phyloP scores from a whole-genome alignment of 2,888 invertebrate species.

The Volucella zonaria region DNA sequence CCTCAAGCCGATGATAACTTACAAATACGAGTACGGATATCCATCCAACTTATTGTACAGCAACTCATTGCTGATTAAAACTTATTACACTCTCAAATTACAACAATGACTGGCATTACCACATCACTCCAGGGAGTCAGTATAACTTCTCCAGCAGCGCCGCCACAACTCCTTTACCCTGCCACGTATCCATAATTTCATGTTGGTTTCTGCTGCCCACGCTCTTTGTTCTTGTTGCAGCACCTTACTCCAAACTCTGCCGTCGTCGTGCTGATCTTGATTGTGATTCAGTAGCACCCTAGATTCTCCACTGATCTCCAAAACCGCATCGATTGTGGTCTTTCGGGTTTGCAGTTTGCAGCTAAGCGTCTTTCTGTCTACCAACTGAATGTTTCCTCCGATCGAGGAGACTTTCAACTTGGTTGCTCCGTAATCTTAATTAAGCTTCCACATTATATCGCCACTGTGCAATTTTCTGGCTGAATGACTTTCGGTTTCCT shows the following conservation, averaged over 20 bases:
- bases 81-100: constrained; percentile 33
- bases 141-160: constrained; percentile 5
- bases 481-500: constrained; percentile 17
- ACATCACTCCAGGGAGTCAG: constrained; percentile 37
- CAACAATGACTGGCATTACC: constrained; percentile 42
- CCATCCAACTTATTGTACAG: constrained; percentile 1
- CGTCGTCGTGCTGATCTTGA: constrained; percentile 43
- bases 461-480: constrained; percentile 56
- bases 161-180: constrained; percentile 1
- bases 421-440: constrained; percentile 10
- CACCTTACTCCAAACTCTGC: background rate
- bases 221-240: constrained; percentile 22
- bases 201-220: constrained; percentile 46
- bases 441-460: constrained; percentile 19
- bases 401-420: background rate
- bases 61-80: constrained; percentile 36
- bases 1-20: background rate
- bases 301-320: constrained; percentile 50
- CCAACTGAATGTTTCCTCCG: constrained; percentile 11
- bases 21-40: background rate
- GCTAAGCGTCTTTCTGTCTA: constrained; percentile 59
- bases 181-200: constrained; percentile 15
- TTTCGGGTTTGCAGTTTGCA: constrained; percentile 4
- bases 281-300: constrained; percentile 48
- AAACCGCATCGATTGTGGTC: constrained; percentile 37